Evolutionary conservation across 2,888 invertebrate genomes (phyloP).

Genomic region (Cryptus armator): DNA sequence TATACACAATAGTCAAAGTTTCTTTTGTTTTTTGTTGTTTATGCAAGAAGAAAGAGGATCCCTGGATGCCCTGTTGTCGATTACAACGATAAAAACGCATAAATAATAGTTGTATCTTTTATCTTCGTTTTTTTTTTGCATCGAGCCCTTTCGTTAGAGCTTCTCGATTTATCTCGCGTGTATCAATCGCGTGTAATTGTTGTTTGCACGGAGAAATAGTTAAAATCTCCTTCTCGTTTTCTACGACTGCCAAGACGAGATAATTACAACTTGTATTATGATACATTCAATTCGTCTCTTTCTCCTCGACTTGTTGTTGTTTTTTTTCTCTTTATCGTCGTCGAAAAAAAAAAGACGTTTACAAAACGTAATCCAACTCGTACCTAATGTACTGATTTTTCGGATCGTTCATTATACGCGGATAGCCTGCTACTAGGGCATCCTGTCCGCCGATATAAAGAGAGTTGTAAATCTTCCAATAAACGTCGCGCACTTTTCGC

Average conservation of each 20-base stretch:
- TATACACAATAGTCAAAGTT: constrained; percentile 52
- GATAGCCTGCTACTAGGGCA: constrained; percentile 98
- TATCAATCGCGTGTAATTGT: not conserved
- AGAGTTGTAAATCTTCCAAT: constrained; percentile 99
- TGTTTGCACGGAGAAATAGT: not conserved
- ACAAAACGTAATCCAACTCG: constrained; percentile 96
- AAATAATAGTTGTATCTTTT: constrained; percentile 41
- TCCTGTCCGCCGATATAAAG: constrained; percentile 99
- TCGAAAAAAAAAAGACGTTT: constrained; percentile 4
- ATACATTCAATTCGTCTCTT: constrained; percentile 36
- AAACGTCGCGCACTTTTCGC: constrained; percentile 99
- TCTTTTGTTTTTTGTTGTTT: constrained; percentile 4
- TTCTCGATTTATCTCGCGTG: not conserved
- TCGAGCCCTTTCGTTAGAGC: not conserved
- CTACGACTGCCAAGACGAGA: constrained; percentile 6
- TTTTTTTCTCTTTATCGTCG: not conserved
- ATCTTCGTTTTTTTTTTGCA: not conserved
- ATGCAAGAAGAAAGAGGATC: constrained; percentile 15
- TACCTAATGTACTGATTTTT: constrained; percentile 97
- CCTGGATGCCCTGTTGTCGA: constrained; percentile 43
- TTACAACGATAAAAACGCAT: constrained; percentile 31
- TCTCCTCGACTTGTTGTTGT: not conserved
- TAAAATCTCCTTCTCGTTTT: constrained; percentile 1
- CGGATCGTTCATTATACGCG: constrained; percentile 97
- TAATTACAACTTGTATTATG: not conserved